Evolutionary conservation across 1,140 invertebrate species (phyloP), one percentile per base, ranked within the genome.

Genomic region (Heliconius nattereri): DNA sequence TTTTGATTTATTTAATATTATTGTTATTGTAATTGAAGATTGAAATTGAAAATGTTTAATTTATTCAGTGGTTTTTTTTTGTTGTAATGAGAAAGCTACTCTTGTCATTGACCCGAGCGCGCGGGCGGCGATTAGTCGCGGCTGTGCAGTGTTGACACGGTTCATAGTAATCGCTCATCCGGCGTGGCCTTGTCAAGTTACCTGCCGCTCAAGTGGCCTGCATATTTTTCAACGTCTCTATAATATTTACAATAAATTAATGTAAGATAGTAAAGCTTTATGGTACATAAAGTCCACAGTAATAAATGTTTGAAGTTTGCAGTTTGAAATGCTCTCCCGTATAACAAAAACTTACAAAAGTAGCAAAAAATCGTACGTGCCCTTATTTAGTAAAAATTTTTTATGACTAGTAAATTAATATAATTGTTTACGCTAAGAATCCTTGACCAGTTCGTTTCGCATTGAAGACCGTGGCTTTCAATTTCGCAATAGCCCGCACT

Each of bases 401-500:
- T 66, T 16, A n/a, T 29, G 29, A n/a, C 26, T 66, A 66, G 26
- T 66, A 66, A 66, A 66, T 66, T 66, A 29, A 66, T 66, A 72
- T 40, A 72, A 40, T n/a, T 40, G 16, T 57, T 73, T 77, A 76
- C 54, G 75, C 75, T 80, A 76, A 57, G 83, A 79, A 91, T 87
- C 92, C 92, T 93, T 93, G 92, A 92, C 90, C 91, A 85, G 87
- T 79, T 86, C 84, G 87, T 89, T 84, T 89, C 88, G 89, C 89
- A 83, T 87, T 84, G 85, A 85, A 85, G 85, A 86, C 82, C 84
- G 85, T 70, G 81, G 84, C 85, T 89, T 88, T 89, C 86, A 85
- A 87, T 94, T 92, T 92, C 90, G 88, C 90, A 92, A 94, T 73
- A 81, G 82, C 71, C 86, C 82, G 84, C 85, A 86, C 85, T 86